Base-by-base conservation (phyloP, 1,140 invertebrate genomes). In the Meloidogyne chitwoodi region DNA sequence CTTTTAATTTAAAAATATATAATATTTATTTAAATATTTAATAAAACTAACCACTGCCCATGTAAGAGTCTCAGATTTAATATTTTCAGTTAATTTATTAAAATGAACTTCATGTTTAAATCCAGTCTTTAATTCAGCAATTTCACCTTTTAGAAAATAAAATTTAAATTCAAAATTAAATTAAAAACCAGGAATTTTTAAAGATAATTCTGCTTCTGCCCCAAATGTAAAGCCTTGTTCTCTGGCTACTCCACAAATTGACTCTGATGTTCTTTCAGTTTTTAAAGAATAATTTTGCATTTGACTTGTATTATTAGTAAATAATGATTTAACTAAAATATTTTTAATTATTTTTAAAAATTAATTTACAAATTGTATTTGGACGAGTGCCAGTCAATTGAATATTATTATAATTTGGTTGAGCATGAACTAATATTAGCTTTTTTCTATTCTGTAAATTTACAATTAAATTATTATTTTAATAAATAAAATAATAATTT, bases 261-360 rank as follows among this genome's bases (percentile, higher is more conserved):
- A 31, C n/a, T 84, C 80, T 6, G 88, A 90, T 27, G 88, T 87
- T 61, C 89, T 74, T 73, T 89, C 88, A 12, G 89, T 89, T 74
- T 88, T 87, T 77, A 90, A 88, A 8, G 89, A 89, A 82, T 90
- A 90, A 31, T 89, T 88, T 76, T 90, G 89, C 16, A 87, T 83
- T 29, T 82, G 70, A 22, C 88, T 83, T 11, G 89, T 90, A 68
- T 85, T 86, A 80, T 90, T 90, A 10, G 87, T 87, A 84, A 89
- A 90, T 29, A 88, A 85, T 8, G 89, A 89, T 68, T 87, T 88
- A 80, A 89, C 89, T 14, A 88, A 80, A 87, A 84, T 10, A 10
- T 8, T 31, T 6, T 31, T 31, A 75, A 83, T 83, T 22, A 24
- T 68, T 31, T 31, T 24, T 19, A 8, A 65, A 65, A 27, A 86